Percentiles rank a stretch among this genome's conserved stretches.
phyloP scores from a whole-genome alignment of 2,113 vertebrate genomes.

The Jaculus jaculus region DNA sequence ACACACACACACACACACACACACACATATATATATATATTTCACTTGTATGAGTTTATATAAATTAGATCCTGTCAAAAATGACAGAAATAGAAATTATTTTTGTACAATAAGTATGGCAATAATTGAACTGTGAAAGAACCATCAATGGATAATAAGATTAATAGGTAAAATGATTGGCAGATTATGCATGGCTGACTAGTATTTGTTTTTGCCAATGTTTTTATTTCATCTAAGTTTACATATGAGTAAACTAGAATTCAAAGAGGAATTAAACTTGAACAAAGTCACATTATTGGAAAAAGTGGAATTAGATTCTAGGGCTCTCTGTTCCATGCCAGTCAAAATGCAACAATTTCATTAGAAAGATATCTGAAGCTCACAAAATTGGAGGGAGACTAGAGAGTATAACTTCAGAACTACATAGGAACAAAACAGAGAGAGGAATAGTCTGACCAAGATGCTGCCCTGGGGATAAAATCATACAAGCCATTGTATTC shows the following conservation, averaged over 20 bases:
- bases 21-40: no score
- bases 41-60: neutral
- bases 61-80: neutral
- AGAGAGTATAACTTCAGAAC: constrained; percentile 32
- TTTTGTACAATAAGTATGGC: neutral
- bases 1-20: no score
- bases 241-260: neutral
- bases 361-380: constrained; percentile 45
- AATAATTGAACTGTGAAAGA: neutral
- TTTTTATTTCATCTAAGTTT: constrained; percentile 1
- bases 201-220: neutral
- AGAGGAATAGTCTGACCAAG: neutral
- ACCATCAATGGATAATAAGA: neutral
- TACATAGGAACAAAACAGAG: neutral
- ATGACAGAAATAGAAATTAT: constrained; percentile 1
- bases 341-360: constrained; percentile 19
- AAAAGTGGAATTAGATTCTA: neutral
- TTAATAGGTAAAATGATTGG: neutral
- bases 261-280: constrained; percentile 6
- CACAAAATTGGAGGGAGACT: constrained; percentile 20
- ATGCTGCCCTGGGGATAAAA: constrained; percentile 5
- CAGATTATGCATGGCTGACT: neutral
- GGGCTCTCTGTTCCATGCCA: constrained; percentile 15
- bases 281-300: neutral
- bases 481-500: neutral